phyloP scores from a whole-genome alignment of 2,113 vertebrate genomes.

The Regulus satrapa region DNA sequence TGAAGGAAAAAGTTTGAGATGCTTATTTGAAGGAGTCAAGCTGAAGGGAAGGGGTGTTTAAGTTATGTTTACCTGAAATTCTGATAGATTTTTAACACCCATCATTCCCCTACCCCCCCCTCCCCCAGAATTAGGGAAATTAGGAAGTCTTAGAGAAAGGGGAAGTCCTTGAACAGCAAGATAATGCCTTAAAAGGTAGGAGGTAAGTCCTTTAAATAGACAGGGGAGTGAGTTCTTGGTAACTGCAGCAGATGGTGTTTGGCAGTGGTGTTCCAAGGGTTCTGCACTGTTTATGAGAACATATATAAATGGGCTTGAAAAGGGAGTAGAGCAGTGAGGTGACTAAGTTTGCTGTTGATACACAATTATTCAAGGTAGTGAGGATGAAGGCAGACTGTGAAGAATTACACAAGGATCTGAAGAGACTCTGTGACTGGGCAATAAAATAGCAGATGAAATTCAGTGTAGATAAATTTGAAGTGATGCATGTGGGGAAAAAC shows the following conservation, averaged over 20 bases:
- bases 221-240: neutral
- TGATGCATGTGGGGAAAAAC: slow-evolving; percentile 57
- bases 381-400: slow-evolving; percentile 23
- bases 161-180: neutral
- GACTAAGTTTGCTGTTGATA: slow-evolving; percentile 28
- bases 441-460: slow-evolving; percentile 64
- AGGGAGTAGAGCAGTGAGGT: neutral
- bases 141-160: neutral
- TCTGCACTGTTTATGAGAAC: neutral
- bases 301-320: neutral
- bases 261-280: neutral
- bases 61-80: neutral
- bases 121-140: neutral
- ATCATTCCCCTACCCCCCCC: too few species aligned
- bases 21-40: neutral
- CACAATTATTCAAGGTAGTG: slow-evolving; percentile 34
- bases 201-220: neutral
- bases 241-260: neutral
- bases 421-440: slow-evolving; percentile 33
- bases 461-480: slow-evolving; percentile 59
- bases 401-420: slow-evolving; percentile 39
- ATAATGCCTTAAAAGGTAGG: neutral
- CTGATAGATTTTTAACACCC: neutral
- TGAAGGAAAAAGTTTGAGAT: neutral
- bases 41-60: neutral